Evolutionary conservation across 2,888 invertebrate species (phyloP), one percentile per base, ranked within the genome.

Genomic region (Cheilosia impressa): DNA sequence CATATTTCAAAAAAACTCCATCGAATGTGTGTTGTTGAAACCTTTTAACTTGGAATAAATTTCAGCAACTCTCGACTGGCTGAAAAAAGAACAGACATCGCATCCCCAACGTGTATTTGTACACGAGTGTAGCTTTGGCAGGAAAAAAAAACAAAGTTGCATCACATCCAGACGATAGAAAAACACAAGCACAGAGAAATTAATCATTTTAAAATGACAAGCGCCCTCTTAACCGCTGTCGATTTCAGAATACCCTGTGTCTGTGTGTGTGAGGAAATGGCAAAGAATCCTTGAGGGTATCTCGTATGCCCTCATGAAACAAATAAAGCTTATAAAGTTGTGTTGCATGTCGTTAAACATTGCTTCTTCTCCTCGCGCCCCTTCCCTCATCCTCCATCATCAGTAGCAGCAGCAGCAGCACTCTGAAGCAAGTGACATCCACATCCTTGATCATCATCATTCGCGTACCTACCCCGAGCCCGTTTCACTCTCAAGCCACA

Each of bases 201-300:
- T 85, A 85, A 85, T 85, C 71, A 85, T 85, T 83, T 79, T 83
- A 68, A 79, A 85, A 85, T 85, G 85, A 76, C 83, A 83, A 78
- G 83, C 78, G 83, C 83, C 72, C 72, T 66, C 76, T 65, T 55
- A 85, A 76, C 80, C 80, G 62, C 62, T 76, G 76, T 85, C 84
- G 80, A 84, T 84, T 75, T 24, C 75, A 75, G 52, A 31, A 79
- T 55, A 45, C 24, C 7, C 24, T n/a, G 3, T 24, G 27, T 75
- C 10, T 57, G 63, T 38, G 10, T 50, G 27, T 53, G 38, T 13
- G 9, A 31, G 17, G 45, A 52, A 38, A 62, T 34, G 34, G 34
- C 34, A 65, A 77, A 76, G 65, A 71, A 34, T 50, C 50, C 68
- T 69, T 73, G 22, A 38, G 79, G 43, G 50, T 43, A 65, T 66